A percentile compares a stretch with the other conserved stretches of the same genome.
Evolutionary conservation across 2,113 vertebrate genomes (phyloP).

Genomic region (Gallinago undulata): DNA sequence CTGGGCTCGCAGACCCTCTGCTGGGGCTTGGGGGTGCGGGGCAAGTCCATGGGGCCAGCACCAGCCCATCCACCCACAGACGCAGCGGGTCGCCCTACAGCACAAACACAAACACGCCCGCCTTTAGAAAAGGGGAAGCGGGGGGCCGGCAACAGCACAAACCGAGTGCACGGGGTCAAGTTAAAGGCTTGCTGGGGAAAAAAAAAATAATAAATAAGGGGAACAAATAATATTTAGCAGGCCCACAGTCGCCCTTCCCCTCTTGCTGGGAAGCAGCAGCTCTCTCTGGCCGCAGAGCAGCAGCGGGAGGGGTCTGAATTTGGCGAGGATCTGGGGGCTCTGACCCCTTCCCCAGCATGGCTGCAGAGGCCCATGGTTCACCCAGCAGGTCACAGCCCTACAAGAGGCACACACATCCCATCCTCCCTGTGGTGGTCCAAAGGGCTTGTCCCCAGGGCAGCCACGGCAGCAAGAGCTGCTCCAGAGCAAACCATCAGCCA

Average conservation of each 20-base stretch:
- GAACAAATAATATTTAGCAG: slow-evolving; percentile 69
- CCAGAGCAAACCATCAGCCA: rapidly evolving
- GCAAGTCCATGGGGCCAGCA: rapidly evolving
- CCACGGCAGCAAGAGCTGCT: neutral
- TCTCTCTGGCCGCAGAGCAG: neutral
- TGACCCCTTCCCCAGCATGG: neutral
- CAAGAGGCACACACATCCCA: rapidly evolving
- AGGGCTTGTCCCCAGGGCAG: neutral
- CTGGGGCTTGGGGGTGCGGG: rapidly evolving
- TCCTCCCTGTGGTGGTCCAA: neutral
- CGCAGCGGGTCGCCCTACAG: rapidly evolving
- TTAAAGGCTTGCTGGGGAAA: neutral
- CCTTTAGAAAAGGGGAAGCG: neutral
- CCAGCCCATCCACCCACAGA: neutral
- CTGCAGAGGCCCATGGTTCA: neutral
- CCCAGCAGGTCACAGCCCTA: neutral
- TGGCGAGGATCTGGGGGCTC: neutral
- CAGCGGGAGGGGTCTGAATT: neutral
- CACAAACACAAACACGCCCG: rapidly evolving
- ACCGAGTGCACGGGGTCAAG: rapidly evolving
- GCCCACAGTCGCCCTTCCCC: neutral
- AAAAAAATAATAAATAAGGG: slow-evolving; percentile 16
- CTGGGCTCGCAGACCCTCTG: neutral
- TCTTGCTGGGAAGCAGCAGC: neutral
- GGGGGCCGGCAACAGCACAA: neutral